Conservation (phyloP, 2,113 vertebrate species). For the Melanostigma gelatinosum region DNA sequence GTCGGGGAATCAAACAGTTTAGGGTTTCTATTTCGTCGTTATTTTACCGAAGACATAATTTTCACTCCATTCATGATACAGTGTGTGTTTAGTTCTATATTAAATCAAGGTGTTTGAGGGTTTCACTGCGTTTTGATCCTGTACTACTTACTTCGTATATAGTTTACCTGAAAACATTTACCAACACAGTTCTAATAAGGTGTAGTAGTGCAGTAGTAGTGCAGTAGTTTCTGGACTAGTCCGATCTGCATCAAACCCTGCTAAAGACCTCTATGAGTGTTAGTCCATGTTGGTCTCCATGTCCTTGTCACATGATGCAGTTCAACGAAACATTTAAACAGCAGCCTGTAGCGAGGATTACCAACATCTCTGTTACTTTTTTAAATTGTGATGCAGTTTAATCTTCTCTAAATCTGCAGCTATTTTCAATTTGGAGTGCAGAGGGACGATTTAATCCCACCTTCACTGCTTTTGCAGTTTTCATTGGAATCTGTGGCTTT, state of each 20-base stretch:
- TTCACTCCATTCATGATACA: neutral
- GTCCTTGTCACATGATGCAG: conserved; percentile 20
- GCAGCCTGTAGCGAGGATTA: conserved; percentile 57
- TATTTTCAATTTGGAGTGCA: conserved; percentile 56
- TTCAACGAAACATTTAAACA: conserved; percentile 29
- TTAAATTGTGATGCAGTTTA: conserved; percentile 62
- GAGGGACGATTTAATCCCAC: conserved; percentile 59
- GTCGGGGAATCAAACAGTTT: neutral
- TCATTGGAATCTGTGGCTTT: conserved; percentile 16
- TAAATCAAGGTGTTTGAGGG: neutral
- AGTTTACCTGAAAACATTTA: neutral
- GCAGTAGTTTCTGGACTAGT: neutral
- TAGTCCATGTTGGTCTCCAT: conserved; percentile 5
- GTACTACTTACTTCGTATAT: neutral
- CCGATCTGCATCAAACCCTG: neutral
- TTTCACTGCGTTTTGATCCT: neutral
- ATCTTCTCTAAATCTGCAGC: conserved; percentile 71
- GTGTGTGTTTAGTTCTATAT: neutral
- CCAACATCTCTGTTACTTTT: conserved; percentile 62
- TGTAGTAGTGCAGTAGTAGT: neutral
- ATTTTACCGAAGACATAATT: neutral
- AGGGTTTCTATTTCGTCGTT: neutral
- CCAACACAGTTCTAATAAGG: neutral
- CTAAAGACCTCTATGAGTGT: neutral
- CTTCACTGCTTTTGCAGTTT: conserved; percentile 34